Evolutionary conservation across 2,113 vertebrate genomes (phyloP), one percentile per base, ranked within the genome.

Genomic region (Microtus montanus): DNA sequence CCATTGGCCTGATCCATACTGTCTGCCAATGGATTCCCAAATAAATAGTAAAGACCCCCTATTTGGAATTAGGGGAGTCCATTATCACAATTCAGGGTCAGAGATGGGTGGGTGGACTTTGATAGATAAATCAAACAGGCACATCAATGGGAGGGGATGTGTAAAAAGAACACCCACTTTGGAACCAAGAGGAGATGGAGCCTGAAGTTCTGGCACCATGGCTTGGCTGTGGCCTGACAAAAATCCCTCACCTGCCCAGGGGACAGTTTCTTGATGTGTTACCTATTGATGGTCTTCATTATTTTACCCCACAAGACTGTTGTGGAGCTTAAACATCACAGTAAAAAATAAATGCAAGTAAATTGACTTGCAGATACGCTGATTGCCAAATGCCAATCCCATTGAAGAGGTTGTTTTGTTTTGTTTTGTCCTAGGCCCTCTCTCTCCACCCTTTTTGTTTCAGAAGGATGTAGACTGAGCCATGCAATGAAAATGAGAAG

Each of bases 341-440:
- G 49, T 15, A 64, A 6, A 11, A 1, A 9, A 10, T 1, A 1
- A 1, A n/a, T 5, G 14, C 24, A 13, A 58, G 30, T 44, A 10
- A 19, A 2, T 1, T 5, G 33, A 22, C 49, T 85, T 79, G 61
- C 44, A 26, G 68, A 24, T 89, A 47, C 19, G 7, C 47, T 78
- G 75, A 73, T n/a, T 0, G 5, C 15, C 28, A 17, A 44, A 63
- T 1, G 0, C 30, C 64, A 64, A 63, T 47, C 20, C 26, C 61
- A 41, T 14, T 7, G 3, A 58, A 49, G 61, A 84, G n/a, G 14
- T 8, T 44, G 54, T 28, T 24, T 58, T 84, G 24, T 3, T 15
- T 26, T 82, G 35, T 8, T 63, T 38, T 20, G 0, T 2, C 8
- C 58, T 35, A 30, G 5, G 41, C 35, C 19, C 63, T 68, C 61